A percentile compares a stretch with the other conserved stretches of the same genome.
Conservation (phyloP, 2,113 vertebrate genomes). For the Perca flavescens region DNA sequence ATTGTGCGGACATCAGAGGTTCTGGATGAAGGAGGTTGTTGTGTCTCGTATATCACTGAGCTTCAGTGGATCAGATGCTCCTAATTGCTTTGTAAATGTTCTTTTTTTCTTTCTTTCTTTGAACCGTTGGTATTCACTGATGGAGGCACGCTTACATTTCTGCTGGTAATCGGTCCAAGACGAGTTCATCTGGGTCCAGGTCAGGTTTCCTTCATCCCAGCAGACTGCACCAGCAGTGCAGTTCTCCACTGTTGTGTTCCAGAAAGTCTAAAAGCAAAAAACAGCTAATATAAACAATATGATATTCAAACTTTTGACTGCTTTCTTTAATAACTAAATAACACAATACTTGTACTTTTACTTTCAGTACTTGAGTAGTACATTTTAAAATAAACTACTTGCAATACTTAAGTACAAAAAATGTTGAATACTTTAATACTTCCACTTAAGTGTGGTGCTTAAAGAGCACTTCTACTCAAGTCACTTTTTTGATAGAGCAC, state of each 20-base stretch:
- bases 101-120: background rate
- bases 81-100: conserved; percentile 38
- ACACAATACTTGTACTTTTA: too few relatives aligned
- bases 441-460: too few relatives aligned
- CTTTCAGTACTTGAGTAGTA: too few relatives aligned
- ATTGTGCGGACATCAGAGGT: conserved; percentile 71
- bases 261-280: conserved; percentile 79
- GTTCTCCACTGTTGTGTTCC: conserved; percentile 86
- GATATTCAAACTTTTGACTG: too few relatives aligned
- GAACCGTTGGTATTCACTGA: background rate
- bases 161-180: conserved; percentile 76
- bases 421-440: too few relatives aligned
- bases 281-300: background rate
- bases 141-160: conserved; percentile 88
- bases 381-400: too few relatives aligned
- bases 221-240: conserved; percentile 85
- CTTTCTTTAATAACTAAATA: too few relatives aligned
- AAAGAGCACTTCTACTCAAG: too few relatives aligned
- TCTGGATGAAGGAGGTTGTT: conserved; percentile 41
- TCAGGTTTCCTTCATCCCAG: conserved; percentile 80
- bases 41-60: conserved; percentile 66
- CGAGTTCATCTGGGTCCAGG: conserved; percentile 85
- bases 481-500: too few relatives aligned
- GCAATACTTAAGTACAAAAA: too few relatives aligned
- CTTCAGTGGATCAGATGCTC: conserved; percentile 46